Evolutionary conservation across 1,140 invertebrate species (phyloP).

Genomic region (Argopecten irradians): DNA sequence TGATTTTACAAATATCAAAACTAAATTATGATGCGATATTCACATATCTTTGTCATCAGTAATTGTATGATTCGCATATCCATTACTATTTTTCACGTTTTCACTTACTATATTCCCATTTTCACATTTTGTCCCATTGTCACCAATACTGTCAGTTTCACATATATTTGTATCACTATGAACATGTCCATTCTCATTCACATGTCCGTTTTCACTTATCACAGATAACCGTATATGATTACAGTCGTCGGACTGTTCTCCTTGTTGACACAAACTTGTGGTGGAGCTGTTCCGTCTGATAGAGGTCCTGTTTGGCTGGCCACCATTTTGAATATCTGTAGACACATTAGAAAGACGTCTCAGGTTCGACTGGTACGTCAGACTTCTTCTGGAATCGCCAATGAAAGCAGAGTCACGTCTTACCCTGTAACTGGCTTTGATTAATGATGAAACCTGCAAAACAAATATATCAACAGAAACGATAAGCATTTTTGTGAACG

Average conservation of each 20-base stretch:
- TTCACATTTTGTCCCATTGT: neutral
- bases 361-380: conserved; percentile 31
- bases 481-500: no score
- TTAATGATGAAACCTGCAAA: conserved; percentile 12
- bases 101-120: neutral
- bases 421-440: conserved; percentile 29
- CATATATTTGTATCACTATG: neutral
- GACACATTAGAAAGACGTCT: conserved; percentile 16
- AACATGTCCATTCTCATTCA: neutral
- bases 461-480: neutral
- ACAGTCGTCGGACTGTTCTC: neutral
- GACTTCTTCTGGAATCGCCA: conserved; percentile 22
- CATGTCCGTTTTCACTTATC: neutral
- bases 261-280: neutral
- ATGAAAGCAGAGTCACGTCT: neutral
- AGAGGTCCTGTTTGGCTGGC: neutral
- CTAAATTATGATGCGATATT: neutral
- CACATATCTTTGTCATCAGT: neutral
- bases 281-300: neutral
- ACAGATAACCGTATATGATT: neutral
- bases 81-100: neutral
- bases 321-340: neutral
- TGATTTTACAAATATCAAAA: no score
- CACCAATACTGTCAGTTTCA: neutral
- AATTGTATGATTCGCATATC: neutral